Conservation (phyloP, 2,797 vertebrate species). For the Phaenicophaeus curvirostris region DNA sequence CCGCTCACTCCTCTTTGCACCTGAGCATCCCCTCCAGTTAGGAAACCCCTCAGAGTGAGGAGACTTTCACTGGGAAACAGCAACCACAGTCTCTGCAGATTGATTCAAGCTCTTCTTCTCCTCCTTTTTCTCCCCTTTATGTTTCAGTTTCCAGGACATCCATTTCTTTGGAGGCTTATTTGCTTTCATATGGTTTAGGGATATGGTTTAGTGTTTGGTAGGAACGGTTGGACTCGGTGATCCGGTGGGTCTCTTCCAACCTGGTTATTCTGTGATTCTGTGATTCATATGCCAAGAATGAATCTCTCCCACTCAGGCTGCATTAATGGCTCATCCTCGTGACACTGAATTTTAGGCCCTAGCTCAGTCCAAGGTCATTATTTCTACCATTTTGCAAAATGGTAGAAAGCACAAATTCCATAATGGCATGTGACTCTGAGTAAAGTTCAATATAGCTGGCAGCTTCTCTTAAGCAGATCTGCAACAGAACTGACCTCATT, state of each 20-base stretch:
- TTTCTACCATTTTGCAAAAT: background rate
- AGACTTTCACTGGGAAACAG: background rate
- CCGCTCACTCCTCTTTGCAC: background rate
- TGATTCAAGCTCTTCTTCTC: background rate
- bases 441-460: conserved; percentile 11
- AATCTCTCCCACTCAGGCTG: background rate
- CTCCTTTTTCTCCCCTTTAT: background rate
- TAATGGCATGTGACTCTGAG: background rate
- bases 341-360: background rate
- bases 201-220: no score
- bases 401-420: background rate
- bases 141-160: background rate
- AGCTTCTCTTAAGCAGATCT: conserved; percentile 26
- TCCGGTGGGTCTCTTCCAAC: no score
- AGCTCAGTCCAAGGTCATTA: background rate
- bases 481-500: conserved; percentile 66
- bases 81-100: background rate
- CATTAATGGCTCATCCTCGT: background rate
- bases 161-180: background rate
- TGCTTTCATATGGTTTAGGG: background rate
- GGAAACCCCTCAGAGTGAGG: background rate
- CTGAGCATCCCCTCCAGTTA: background rate
- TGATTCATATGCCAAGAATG: background rate
- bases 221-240: no score
- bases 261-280: no score